phyloP scores from a whole-genome alignment of 2,888 invertebrate species.

The Deilephila elpenor region DNA sequence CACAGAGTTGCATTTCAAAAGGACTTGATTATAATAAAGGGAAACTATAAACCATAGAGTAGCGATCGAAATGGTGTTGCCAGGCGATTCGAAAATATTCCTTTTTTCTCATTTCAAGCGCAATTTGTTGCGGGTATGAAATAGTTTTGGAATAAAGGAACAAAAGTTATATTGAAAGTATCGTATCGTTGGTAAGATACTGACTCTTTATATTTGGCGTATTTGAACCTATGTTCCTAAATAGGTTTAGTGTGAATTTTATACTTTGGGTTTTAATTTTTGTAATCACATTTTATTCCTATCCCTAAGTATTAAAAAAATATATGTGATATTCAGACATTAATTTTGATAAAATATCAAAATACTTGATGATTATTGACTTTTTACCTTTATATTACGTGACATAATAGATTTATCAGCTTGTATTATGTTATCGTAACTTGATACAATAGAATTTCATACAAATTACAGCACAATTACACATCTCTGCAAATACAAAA shows the following conservation, averaged over 20 bases:
- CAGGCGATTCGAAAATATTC: conserved; percentile 57
- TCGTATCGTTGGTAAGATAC: not conserved
- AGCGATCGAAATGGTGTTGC: conserved; percentile 47
- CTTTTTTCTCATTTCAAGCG: conserved; percentile 47
- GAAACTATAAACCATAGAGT: conserved; percentile 46
- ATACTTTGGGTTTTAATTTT: no score
- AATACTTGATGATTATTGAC: no score
- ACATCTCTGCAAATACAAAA: not conserved
- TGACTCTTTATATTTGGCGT: not conserved
- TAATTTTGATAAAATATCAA: no score
- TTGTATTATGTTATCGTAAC: no score
- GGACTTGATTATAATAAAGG: conserved; percentile 34
- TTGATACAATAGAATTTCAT: no score
- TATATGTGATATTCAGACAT: no score
- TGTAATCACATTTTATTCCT: no score
- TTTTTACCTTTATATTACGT: no score
- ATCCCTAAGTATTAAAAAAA: no score
- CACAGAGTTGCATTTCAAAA: not conserved
- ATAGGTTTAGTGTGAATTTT: no score
- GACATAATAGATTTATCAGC: no score
- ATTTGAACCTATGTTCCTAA: no score
- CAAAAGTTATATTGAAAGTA: conserved; percentile 34
- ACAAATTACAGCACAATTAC: not conserved
- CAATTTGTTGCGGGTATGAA: conserved; percentile 59
- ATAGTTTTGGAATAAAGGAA: conserved; percentile 43